Conservation (phyloP, 2,888 invertebrate genomes). For the Alloplasta piceator region DNA sequence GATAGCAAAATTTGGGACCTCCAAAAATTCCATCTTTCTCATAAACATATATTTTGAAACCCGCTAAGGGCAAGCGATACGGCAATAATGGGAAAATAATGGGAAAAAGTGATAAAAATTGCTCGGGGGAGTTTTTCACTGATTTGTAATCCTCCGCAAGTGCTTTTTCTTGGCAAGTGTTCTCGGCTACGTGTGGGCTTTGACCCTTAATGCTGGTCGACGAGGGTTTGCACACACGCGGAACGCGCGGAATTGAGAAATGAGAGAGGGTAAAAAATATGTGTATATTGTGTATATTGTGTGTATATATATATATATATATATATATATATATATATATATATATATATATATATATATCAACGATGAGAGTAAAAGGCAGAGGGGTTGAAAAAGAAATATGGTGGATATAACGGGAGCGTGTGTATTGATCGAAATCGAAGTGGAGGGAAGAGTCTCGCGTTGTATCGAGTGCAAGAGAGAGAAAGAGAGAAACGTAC, state of each 20-base stretch:
- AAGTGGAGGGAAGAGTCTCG: slow-evolving; percentile 71
- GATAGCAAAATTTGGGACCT: no score
- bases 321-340: no score
- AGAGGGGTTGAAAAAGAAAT: slow-evolving; percentile 56
- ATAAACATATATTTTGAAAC: no score
- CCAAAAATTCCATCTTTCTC: no score
- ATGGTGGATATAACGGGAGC: slow-evolving; percentile 59
- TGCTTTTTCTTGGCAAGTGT: neutral
- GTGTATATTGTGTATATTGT: no score
- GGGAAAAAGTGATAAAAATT: no score
- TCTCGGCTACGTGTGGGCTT: slow-evolving; percentile 61
- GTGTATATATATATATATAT: no score
- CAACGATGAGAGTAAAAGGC: slow-evolving; percentile 28
- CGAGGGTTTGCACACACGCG: slow-evolving; percentile 20
- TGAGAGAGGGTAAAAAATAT: slow-evolving; percentile 48
- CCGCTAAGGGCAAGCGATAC: no score
- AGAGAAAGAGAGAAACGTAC: slow-evolving; percentile 60
- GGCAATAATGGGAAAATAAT: no score
- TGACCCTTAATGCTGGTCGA: slow-evolving; percentile 68
- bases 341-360: neutral
- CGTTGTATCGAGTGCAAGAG: slow-evolving; percentile 60
- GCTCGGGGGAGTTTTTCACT: neutral
- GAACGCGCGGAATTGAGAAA: slow-evolving; percentile 54
- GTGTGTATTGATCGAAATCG: slow-evolving; percentile 80
- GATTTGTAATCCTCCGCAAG: slow-evolving; percentile 12